Evolutionary conservation across 1,140 invertebrate genomes (phyloP).

Genomic region (Littorina saxatilis): DNA sequence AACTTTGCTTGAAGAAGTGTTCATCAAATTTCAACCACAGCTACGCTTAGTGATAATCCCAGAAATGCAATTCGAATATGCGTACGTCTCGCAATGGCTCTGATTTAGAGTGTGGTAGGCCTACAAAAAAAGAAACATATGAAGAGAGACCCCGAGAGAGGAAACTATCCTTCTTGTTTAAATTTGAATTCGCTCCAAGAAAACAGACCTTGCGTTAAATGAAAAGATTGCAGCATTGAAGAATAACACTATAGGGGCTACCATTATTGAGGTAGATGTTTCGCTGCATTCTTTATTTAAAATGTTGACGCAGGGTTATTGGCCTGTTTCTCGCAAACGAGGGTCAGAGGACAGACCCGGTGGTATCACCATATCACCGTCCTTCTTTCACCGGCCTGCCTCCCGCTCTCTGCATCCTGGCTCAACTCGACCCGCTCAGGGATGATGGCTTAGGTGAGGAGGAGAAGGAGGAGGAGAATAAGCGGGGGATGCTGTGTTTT

Average conservation of each 20-base stretch:
- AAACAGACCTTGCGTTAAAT: too few species aligned
- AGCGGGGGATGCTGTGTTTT: too few species aligned
- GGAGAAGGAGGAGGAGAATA: too few species aligned
- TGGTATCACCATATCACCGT: conserved; percentile 36
- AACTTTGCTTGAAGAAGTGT: not conserved
- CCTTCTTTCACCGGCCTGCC: conserved; percentile 46
- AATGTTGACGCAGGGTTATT: conserved; percentile 34
- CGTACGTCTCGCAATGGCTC: too few species aligned
- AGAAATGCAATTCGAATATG: too few species aligned
- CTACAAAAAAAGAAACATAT: too few species aligned
- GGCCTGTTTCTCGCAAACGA: conserved; percentile 29
- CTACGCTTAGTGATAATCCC: too few species aligned
- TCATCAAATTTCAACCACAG: too few species aligned
- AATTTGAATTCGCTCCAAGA: too few species aligned
- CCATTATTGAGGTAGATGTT: not conserved
- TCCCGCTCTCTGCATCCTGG: conserved; percentile 54
- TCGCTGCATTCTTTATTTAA: not conserved
- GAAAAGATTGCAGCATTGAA: too few species aligned
- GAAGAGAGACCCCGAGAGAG: not conserved
- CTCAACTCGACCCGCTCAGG: conserved; percentile 55
- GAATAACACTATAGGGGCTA: not conserved
- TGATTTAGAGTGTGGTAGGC: too few species aligned
- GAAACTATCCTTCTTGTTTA: not conserved
- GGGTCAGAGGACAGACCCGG: conserved; percentile 35
- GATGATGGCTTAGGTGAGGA: conserved; percentile 54